Conservation (phyloP, 2,797 vertebrate species). For the Labroides dimidiatus region DNA sequence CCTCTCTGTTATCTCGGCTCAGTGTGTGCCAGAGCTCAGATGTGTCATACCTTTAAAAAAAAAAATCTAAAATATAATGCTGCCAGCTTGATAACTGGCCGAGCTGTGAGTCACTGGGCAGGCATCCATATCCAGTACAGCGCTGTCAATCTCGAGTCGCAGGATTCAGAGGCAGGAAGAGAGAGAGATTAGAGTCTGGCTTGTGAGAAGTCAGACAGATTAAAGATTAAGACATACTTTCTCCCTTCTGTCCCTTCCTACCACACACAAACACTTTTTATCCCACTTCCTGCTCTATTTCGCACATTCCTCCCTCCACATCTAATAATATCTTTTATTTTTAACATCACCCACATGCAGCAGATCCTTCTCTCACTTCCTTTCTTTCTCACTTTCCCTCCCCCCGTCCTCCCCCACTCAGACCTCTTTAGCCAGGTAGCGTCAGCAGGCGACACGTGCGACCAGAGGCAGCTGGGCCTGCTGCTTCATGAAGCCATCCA, state of each 20-base stretch:
- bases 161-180: background rate
- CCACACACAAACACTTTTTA: slow-evolving; percentile 1
- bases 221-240: slow-evolving; percentile 41
- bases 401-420: slow-evolving; percentile 58
- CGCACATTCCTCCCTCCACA: slow-evolving; percentile 12
- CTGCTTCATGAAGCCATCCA: slow-evolving; percentile 97
- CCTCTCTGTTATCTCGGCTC: slow-evolving; percentile 33
- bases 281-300: slow-evolving; percentile 30
- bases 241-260: background rate
- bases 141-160: slow-evolving; percentile 32
- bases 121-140: slow-evolving; percentile 32
- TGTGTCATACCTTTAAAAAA: slow-evolving; percentile 39
- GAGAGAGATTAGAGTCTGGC: slow-evolving; percentile 32
- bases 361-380: slow-evolving; percentile 21
- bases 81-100: slow-evolving; percentile 18
- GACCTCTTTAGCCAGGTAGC: slow-evolving; percentile 95
- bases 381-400: background rate
- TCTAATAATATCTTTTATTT: slow-evolving; percentile 50
- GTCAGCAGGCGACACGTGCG: slow-evolving; percentile 91
- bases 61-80: slow-evolving; percentile 25
- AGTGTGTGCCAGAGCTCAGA: slow-evolving; percentile 34
- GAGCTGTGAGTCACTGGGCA: slow-evolving; percentile 38
- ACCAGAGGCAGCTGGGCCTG: slow-evolving; percentile 94
- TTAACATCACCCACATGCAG: slow-evolving; percentile 36
- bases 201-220: slow-evolving; percentile 26